Base-by-base conservation (phyloP, 2,888 invertebrate species). In the Andrena haemorrhoa region DNA sequence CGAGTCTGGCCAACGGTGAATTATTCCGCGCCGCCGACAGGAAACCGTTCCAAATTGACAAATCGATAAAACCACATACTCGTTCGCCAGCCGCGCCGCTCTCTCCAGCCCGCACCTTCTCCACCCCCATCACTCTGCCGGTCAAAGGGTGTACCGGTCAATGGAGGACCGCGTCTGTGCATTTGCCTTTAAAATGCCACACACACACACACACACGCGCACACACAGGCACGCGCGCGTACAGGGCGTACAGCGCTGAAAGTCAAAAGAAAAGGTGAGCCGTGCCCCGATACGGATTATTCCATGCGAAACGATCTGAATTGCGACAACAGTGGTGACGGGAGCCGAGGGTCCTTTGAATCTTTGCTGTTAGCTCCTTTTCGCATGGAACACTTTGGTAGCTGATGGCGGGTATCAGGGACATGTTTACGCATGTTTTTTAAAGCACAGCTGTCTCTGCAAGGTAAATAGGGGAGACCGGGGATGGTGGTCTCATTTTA, bases 31-130 rank as follows among this genome's bases (percentile, higher is more conserved):
- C 81, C 61, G 78, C 29, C 75, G 72, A 80, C 72, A 66, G 72
- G 72, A 82, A 86, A 85, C 80, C 68, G 72, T 82, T 75, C 65
- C 58, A 78, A 86, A 88, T 86, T 81, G 83, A 74, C 63, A 76
- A 86, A 88, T 88, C 84, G 71, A 86, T 83, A 79, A 82, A 88
- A 79, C 73, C 83, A 66, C 72, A 63, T 63, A 75, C 72, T 75
- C 76, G 65, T 75, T 65, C 75, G 47, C 16, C 33, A 53, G 26
- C 61, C 69, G 23, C 29, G n/a, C 33, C 51, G 5, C 68, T 10
- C 61, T 60, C 61, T 16, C 41, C 20, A 20, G 2, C 23, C 41
- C 60, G 7, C 51, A 35, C n/a, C 61, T 51, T 70, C 71, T 26
- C 6, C 49, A 20, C 10, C 51, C 23, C 60, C 26, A 23, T 53